phyloP scores from a whole-genome alignment of 2,888 invertebrate genomes.

The Steromphala cineraria region DNA sequence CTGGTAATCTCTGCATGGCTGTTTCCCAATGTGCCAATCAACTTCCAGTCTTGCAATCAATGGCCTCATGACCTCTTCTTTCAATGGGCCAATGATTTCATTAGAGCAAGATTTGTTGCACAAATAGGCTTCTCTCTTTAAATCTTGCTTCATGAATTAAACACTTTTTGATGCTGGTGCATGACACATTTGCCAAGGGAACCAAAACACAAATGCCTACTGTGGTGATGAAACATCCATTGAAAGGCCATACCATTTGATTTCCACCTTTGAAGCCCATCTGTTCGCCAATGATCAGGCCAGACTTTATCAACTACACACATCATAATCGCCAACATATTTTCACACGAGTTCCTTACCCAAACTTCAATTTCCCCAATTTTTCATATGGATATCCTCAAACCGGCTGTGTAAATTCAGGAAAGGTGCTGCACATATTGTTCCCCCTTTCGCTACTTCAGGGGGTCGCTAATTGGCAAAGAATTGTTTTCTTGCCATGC shows the following conservation, averaged over 20 bases:
- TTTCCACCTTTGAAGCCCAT: neutral
- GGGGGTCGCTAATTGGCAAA: constrained; percentile 18
- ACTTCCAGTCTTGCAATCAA: neutral
- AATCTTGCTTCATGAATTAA: too few species aligned
- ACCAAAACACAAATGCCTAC: too few species aligned
- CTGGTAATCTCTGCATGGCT: neutral
- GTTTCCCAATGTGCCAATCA: neutral
- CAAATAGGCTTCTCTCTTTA: too few species aligned
- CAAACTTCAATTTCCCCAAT: constrained; percentile 25
- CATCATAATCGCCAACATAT: constrained; percentile 13
- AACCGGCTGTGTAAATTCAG: constrained; percentile 5
- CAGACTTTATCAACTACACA: neutral
- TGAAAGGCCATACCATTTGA: neutral
- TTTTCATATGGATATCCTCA: neutral
- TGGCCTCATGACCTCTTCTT: neutral
- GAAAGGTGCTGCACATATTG: neutral
- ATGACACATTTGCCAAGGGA: too few species aligned
- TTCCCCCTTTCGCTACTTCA: constrained; percentile 15
- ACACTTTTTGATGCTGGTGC: too few species aligned
- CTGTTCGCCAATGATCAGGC: neutral
- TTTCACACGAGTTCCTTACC: constrained; percentile 15
- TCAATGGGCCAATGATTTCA: too few species aligned
- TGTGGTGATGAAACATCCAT: neutral
- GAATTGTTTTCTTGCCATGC: constrained; percentile 19
- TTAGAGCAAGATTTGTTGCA: too few species aligned